Percentiles rank a stretch among this genome's conserved stretches.
These are phyloP conservation scores for Lycodopsis pacificus DNA, from an alignment of 2,797 vertebrate species.

Conservation along the genomic window DNA sequence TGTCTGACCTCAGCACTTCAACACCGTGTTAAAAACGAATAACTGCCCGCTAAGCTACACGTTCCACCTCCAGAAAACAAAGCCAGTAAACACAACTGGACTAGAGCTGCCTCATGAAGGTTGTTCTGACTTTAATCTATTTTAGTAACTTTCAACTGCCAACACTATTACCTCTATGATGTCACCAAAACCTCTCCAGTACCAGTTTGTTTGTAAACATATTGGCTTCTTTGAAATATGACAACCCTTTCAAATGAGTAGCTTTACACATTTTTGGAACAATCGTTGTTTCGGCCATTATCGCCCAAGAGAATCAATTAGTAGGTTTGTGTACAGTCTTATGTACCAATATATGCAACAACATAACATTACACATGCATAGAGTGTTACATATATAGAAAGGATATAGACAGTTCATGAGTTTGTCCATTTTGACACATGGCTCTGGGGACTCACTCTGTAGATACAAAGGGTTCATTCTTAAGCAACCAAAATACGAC, in stretches of 20 bases:
- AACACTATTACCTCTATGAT: background rate
- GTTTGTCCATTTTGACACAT: background rate
- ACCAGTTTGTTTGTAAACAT: background rate
- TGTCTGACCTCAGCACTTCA: slow-evolving; percentile 45
- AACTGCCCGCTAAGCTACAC: slow-evolving; percentile 36
- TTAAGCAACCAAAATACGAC: background rate
- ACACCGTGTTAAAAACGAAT: slow-evolving; percentile 62
- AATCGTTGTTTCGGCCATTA: background rate
- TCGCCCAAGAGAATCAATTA: background rate
- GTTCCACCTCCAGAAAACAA: slow-evolving; percentile 31
- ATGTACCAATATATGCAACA: background rate
- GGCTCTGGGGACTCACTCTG: background rate
- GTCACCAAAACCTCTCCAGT: background rate
- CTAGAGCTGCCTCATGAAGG: background rate
- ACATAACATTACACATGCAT: background rate
- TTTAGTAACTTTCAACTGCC: background rate
- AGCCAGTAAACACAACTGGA: slow-evolving; percentile 18
- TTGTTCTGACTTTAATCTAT: background rate
- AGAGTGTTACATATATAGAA: background rate
- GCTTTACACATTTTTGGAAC: background rate
- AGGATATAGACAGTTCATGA: background rate
- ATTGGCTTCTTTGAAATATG: background rate
- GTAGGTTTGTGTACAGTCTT: background rate
- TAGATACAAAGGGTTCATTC: background rate
- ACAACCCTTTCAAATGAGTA: background rate